Evolutionary conservation across 2,888 invertebrate species (phyloP).

Genomic region (Kryphioiulus occultus): DNA sequence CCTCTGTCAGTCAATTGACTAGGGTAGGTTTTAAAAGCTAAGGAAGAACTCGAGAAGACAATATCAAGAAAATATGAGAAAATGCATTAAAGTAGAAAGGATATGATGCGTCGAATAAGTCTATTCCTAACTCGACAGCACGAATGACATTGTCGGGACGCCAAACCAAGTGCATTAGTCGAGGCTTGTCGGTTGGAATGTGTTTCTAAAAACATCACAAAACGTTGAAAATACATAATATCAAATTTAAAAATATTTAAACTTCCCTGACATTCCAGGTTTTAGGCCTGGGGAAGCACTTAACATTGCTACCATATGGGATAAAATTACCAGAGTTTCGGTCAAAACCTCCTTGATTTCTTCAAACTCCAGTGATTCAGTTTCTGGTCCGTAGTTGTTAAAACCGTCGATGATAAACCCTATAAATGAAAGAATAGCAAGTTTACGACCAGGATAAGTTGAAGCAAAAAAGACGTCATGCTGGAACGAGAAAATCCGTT

Average conservation of each 20-base stretch:
- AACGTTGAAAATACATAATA: neutral
- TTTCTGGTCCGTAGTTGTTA: constrained; percentile 74
- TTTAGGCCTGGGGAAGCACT: too few relatives aligned
- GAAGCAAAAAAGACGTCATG: too few relatives aligned
- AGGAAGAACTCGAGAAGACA: neutral
- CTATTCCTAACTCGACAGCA: constrained; percentile 67
- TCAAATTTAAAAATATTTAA: constrained; percentile 42
- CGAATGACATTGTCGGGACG: constrained; percentile 75
- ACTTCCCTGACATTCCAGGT: too few relatives aligned
- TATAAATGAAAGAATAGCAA: constrained; percentile 56
- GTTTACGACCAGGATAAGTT: neutral
- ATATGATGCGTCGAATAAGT: constrained; percentile 49
- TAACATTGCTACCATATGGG: neutral
- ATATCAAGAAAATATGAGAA: neutral
- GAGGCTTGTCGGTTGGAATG: constrained; percentile 74
- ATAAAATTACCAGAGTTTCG: constrained; percentile 69
- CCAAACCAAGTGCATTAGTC: constrained; percentile 80
- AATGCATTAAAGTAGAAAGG: constrained; percentile 10
- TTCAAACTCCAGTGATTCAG: constrained; percentile 66
- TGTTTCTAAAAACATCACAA: constrained; percentile 65
- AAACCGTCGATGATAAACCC: constrained; percentile 86
- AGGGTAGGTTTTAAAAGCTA: constrained; percentile 21
- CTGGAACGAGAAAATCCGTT: too few relatives aligned
- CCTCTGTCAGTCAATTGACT: constrained; percentile 28
- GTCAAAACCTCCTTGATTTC: constrained; percentile 70